Base-by-base conservation (phyloP, 1,140 invertebrate species). In the Danaus plexippus region DNA sequence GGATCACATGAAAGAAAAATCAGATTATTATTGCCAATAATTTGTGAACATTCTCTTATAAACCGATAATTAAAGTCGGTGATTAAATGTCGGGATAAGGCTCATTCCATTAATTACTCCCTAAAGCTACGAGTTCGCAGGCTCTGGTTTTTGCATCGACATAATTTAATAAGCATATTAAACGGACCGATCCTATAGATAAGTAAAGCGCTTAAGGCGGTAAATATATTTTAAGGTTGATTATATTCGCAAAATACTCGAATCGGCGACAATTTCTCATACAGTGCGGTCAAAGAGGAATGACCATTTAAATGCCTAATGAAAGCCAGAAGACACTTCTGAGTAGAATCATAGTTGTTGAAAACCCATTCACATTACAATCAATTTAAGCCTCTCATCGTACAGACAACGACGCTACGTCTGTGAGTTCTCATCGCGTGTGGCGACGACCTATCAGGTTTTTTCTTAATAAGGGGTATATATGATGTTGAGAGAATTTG, bases 101-200 rank as follows among this genome's bases (percentile, higher is more conserved):
- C 64, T 77, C 77, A 80, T 80, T 84, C 74, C 64, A 71, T 75
- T 86, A 86, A 86, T 86, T 86, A 86, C 83, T 86, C 83, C 81
- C 83, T 86, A 82, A 80, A 86, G 81, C 83, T 78, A 85, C 77
- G 83, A 64, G 75, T 73, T 67, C 67, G 71, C 61, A 54, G 60
- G 67, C 46, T 64, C 74, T 67, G 59, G 67, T 76, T 84, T 81
- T 82, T 80, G 78, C 83, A 76, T 81, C 78, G 73, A 82, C 69
- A 77, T 80, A 79, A 83, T 77, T 80, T 86, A 85, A 86, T 86
- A 86, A 83, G 75, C 75, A 74, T 78, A 85, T 85, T 86, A 83
- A 77, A 68, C 75, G 69, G 71, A 61, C 71, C 71, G 76, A 82
- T 81, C 71, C 67, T 64, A 73, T 73, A 78, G 82, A 86, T 86